Evolutionary conservation across 2,888 invertebrate genomes (phyloP).

Genomic region (Napeogenes inachia): DNA sequence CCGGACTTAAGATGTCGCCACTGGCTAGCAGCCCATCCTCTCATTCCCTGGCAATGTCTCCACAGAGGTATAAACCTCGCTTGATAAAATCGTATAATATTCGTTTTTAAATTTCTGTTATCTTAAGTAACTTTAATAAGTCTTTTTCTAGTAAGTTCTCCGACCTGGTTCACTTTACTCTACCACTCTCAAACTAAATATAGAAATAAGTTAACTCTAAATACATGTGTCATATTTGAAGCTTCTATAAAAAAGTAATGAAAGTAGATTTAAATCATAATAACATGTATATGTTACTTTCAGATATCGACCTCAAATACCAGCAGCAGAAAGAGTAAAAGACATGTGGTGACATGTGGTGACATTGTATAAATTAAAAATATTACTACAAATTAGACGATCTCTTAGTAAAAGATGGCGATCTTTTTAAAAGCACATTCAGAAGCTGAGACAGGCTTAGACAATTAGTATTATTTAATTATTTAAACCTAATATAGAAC

Average conservation of each 20-base stretch:
- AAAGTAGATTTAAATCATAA: conserved; percentile 1
- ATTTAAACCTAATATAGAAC: conserved; percentile 17
- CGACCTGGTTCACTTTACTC: too few species aligned
- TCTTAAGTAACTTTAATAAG: too few species aligned
- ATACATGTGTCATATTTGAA: too few species aligned
- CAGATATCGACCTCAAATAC: conserved; percentile 71
- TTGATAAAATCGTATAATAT: too few species aligned
- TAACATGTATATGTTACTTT: conserved; percentile 24
- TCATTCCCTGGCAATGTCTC: conserved; percentile 47
- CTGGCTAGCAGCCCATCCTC: conserved; percentile 49
- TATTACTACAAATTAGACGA: conserved; percentile 9
- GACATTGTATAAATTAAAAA: conserved; percentile 33
- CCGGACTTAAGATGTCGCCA: conserved; percentile 73
- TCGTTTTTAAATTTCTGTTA: too few species aligned
- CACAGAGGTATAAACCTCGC: conserved; percentile 52
- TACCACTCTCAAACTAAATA: too few species aligned
- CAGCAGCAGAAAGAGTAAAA: conserved; percentile 71
- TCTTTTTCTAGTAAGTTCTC: too few species aligned
- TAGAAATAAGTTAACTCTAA: too few species aligned
- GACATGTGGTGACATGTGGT: conserved; percentile 81
- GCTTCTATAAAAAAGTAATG: too few species aligned
- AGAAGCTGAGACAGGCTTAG: conserved; percentile 7
- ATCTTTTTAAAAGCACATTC: conserved; percentile 3
- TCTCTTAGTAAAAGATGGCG: conserved; percentile 15
- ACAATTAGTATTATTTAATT: conserved; percentile 29